Evolutionary conservation across 2,797 vertebrate species (phyloP).

Genomic region (Micropoecilia bifurca): DNA sequence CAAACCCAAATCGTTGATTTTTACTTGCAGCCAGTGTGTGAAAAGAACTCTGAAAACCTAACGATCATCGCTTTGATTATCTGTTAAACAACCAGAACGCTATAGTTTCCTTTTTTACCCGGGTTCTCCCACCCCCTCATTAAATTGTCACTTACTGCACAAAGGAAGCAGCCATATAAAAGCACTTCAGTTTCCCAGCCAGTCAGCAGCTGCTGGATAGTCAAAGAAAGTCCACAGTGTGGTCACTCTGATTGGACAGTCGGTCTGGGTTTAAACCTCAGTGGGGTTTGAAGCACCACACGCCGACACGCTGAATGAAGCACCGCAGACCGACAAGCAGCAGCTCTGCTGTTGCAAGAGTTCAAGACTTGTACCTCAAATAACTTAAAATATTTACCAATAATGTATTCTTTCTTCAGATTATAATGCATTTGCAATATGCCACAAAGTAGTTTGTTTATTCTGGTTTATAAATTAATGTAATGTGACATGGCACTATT

Average conservation of each 20-base stretch:
- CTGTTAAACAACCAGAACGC: neutral
- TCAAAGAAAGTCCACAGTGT: slow-evolving; percentile 44
- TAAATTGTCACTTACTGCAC: neutral
- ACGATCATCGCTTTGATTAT: neutral
- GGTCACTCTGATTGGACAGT: slow-evolving; percentile 41
- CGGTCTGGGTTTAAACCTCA: slow-evolving; percentile 36
- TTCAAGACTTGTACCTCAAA: neutral
- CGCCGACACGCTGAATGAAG: slow-evolving; percentile 21
- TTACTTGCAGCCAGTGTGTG: neutral
- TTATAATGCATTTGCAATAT: neutral
- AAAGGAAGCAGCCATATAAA: slow-evolving; percentile 11
- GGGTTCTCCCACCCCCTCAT: neutral
- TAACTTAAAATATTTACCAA: neutral
- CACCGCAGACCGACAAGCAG: slow-evolving; percentile 2
- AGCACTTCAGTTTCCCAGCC: slow-evolving; percentile 25
- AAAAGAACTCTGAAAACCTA: neutral
- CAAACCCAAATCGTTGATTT: neutral
- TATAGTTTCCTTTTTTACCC: slow-evolving; percentile 5
- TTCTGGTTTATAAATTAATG: neutral
- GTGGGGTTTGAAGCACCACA: slow-evolving; percentile 23
- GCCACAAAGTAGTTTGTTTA: neutral
- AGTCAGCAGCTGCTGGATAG: slow-evolving; percentile 27
- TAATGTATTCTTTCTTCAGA: neutral
- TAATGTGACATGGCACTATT: neutral
- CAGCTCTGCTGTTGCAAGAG: neutral